Percentiles rank a stretch among this genome's conserved stretches.
Evolutionary conservation across 2,113 vertebrate genomes (phyloP).

Genomic region (Melanocharis versteri): DNA sequence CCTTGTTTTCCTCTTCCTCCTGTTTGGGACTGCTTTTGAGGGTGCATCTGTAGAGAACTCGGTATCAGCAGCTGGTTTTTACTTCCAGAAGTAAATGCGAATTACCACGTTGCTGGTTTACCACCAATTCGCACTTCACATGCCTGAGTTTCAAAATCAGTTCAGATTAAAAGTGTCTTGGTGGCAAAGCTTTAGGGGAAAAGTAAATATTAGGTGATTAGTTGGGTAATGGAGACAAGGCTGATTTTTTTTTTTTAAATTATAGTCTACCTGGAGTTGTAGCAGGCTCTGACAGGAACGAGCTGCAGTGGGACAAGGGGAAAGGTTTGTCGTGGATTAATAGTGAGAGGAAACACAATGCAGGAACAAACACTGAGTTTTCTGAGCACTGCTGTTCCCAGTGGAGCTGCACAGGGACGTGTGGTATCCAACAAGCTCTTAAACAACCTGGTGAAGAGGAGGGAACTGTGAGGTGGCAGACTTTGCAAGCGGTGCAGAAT

Average conservation of each 20-base stretch:
- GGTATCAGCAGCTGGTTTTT: neutral
- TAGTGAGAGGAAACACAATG: neutral
- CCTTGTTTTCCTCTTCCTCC: neutral
- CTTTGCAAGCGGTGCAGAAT: slow-evolving; percentile 14
- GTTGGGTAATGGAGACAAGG: neutral
- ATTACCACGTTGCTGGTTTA: neutral
- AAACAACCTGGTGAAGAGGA: slow-evolving; percentile 20
- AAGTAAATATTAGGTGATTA: neutral
- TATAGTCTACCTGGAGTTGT: neutral
- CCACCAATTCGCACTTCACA: neutral
- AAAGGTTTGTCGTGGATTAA: neutral
- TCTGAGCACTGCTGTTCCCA: neutral
- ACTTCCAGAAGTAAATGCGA: neutral
- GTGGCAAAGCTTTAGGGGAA: neutral
- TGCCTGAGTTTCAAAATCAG: neutral
- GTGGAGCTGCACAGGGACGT: neutral
- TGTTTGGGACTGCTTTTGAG: neutral
- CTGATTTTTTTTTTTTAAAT: neutral
- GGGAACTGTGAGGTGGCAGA: slow-evolving; percentile 45
- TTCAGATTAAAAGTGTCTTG: neutral
- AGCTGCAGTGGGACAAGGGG: neutral
- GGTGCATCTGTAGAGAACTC: neutral
- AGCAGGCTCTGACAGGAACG: neutral
- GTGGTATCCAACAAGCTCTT: neutral
- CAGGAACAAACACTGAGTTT: neutral